These are phyloP conservation scores for Pterocles burchelli DNA, from an alignment of 2,113 vertebrate species.

Conservation along the genomic window DNA sequence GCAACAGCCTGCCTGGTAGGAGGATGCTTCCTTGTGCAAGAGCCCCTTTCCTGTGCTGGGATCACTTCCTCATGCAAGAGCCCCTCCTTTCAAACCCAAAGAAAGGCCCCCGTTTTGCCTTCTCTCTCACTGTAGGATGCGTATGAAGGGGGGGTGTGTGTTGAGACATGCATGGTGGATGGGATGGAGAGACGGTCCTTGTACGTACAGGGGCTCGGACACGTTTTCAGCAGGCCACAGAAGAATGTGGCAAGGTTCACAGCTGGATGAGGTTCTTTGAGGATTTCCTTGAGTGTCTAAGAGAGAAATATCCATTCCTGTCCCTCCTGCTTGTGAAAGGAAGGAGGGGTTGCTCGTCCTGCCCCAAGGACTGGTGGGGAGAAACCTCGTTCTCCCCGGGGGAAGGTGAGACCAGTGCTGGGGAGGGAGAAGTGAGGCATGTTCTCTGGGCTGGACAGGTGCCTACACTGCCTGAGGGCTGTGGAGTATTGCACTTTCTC, in stretches of 20 bases:
- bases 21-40: conserved; percentile 65
- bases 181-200: conserved; percentile 55
- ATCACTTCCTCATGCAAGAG: conserved; percentile 57
- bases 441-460: conserved; percentile 26
- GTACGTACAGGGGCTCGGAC: conserved; percentile 30
- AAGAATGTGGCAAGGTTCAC: conserved; percentile 39
- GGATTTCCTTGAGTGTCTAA: conserved; percentile 63
- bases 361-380: conserved; percentile 49
- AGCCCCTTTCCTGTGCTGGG: conserved; percentile 58
- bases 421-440: conserved; percentile 7
- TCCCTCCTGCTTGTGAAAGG: conserved; percentile 29
- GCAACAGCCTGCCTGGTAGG: conserved; percentile 55
- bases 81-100: conserved; percentile 58
- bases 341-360: conserved; percentile 29
- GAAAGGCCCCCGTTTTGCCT: conserved; percentile 56
- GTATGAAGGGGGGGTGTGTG: conserved; percentile 21
- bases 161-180: conserved; percentile 31
- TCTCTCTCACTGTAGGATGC: conserved; percentile 53
- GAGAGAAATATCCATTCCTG: conserved; percentile 53
- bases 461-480: neutral
- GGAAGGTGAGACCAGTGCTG: conserved; percentile 20
- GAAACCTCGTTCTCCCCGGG: neutral
- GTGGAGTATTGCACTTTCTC: conserved; percentile 24
- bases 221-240: conserved; percentile 31
- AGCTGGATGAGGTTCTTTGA: conserved; percentile 29